Percentiles rank a stretch among this genome's conserved stretches.
Evolutionary conservation across 2,797 vertebrate genomes (phyloP).

Genomic region (Chiloscyllium punctatum): DNA sequence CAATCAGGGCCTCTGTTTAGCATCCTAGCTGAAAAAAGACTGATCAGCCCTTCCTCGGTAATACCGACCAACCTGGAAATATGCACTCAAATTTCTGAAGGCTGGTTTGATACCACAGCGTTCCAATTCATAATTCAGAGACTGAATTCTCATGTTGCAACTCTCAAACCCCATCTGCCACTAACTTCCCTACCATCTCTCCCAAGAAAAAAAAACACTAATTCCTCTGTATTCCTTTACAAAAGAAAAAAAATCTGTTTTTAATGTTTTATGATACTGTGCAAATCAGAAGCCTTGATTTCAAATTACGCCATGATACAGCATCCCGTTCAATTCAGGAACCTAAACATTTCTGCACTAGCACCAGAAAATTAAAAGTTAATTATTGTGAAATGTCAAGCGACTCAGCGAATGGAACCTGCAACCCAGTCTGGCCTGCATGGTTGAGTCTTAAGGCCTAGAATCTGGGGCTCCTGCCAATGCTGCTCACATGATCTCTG

Average conservation of each 20-base stretch:
- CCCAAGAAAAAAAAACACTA: no score
- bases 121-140: not conserved
- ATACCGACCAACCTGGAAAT: not conserved
- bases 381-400: not conserved
- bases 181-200: no score
- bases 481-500: not conserved
- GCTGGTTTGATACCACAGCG: not conserved
- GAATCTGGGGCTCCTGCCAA: not conserved
- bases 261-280: not conserved
- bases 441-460: not conserved
- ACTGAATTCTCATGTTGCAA: not conserved
- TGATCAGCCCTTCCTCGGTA: not conserved
- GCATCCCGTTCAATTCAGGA: not conserved
- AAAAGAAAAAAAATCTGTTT: not conserved
- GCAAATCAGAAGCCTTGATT: not conserved
- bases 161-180: no score
- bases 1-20: not conserved
- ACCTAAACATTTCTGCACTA: not conserved
- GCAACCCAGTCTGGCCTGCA: not conserved
- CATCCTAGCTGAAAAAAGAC: not conserved
- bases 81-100: not conserved
- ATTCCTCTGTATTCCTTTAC: not conserved
- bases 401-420: not conserved
- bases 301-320: not conserved
- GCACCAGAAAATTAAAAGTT: not conserved